Evolutionary conservation across 2,797 vertebrate species (phyloP).

Genomic region (Ptychadena robeensis): DNA sequence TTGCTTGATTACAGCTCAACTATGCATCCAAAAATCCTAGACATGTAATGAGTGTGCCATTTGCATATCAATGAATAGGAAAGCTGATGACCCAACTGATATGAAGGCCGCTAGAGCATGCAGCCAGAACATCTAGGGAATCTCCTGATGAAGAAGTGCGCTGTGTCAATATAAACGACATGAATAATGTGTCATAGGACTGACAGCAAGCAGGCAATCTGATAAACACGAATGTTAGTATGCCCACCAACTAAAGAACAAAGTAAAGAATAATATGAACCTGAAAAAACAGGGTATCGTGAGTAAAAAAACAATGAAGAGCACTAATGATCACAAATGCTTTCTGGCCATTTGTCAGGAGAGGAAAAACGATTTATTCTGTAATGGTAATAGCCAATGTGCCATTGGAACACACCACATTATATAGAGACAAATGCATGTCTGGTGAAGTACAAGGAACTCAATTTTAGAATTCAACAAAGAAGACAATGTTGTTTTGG

Average conservation of each 20-base stretch:
- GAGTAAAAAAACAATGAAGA: no score
- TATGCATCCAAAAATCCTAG: constrained; percentile 31
- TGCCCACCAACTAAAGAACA: neutral
- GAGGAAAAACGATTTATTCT: neutral
- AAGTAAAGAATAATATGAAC: neutral
- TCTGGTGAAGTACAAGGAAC: no score
- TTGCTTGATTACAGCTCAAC: constrained; percentile 50
- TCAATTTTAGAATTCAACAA: no score
- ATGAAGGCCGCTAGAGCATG: constrained; percentile 25
- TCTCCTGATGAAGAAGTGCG: neutral
- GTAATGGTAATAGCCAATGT: neutral
- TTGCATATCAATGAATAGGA: constrained; percentile 51
- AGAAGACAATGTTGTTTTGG: no score
- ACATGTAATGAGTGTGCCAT: constrained; percentile 26
- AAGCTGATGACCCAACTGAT: constrained; percentile 40
- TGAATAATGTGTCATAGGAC: neutral
- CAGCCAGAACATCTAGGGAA: constrained; percentile 13
- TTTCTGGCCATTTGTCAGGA: neutral
- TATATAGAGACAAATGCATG: neutral
- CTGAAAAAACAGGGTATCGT: neutral
- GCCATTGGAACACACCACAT: neutral
- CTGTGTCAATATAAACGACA: neutral
- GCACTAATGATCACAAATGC: no score
- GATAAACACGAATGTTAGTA: no score
- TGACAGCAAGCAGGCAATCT: no score